phyloP scores from a whole-genome alignment of 2,888 invertebrate species.

The Plusia festucae region DNA sequence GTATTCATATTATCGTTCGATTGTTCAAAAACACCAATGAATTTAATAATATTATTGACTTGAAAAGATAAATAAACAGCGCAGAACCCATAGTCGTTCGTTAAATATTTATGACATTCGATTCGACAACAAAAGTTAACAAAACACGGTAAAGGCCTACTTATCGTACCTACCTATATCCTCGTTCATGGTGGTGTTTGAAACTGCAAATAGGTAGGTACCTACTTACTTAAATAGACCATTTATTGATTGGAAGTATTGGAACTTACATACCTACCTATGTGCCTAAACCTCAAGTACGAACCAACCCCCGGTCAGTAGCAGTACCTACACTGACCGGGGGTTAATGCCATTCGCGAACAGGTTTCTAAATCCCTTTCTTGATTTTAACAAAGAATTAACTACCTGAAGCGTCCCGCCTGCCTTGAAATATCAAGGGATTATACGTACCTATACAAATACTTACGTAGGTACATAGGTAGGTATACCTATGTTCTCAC shows the following conservation, averaged over 20 bases:
- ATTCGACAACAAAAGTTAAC: too few species aligned
- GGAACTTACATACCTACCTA: not conserved
- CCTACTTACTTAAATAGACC: too few species aligned
- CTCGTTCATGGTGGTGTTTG: not conserved
- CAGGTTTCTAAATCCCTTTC: not conserved
- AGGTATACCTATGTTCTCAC: too few species aligned
- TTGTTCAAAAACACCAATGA: constrained; percentile 4
- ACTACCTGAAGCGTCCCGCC: not conserved
- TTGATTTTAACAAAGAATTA: not conserved
- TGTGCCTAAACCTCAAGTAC: not conserved
- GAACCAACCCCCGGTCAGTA: too few species aligned
- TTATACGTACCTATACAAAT: not conserved
- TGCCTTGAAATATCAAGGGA: not conserved
- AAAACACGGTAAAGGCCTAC: too few species aligned
- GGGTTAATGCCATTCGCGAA: not conserved
- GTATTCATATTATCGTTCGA: not conserved
- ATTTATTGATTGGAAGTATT: too few species aligned
- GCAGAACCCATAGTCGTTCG: too few species aligned
- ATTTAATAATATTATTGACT: not conserved
- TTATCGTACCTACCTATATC: too few species aligned
- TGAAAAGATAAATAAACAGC: constrained; percentile 1
- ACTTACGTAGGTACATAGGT: too few species aligned
- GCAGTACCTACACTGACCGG: not conserved
- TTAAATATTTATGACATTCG: too few species aligned
- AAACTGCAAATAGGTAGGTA: too few species aligned